Evolutionary conservation across 2,113 vertebrate genomes (phyloP).

Genomic region (Clarias magur): DNA sequence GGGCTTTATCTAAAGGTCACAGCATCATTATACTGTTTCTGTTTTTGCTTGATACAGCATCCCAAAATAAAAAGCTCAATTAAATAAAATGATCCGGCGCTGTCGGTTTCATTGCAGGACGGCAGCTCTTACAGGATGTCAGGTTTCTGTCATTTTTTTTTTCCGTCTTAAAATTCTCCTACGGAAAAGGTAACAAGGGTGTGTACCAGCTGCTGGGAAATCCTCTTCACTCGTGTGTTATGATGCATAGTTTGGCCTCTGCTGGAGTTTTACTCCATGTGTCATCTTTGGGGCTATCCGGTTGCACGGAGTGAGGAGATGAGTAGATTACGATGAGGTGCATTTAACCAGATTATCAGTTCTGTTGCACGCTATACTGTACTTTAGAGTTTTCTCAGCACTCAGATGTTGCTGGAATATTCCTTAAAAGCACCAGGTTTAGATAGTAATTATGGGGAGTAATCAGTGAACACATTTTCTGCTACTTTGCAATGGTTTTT

Average conservation of each 20-base stretch:
- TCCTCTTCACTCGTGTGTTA: neutral
- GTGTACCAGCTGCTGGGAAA: neutral
- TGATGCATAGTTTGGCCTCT: neutral
- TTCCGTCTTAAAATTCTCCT: neutral
- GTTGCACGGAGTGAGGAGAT: neutral
- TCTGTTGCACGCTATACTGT: neutral
- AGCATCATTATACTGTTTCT: slow-evolving; percentile 5
- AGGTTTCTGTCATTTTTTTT: neutral
- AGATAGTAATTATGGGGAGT: neutral
- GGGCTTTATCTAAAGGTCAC: slow-evolving; percentile 41
- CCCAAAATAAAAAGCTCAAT: slow-evolving; percentile 1
- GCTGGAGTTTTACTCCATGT: neutral
- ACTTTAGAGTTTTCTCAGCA: neutral
- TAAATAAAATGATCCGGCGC: neutral
- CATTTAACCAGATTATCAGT: neutral
- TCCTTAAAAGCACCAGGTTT: neutral
- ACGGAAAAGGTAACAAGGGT: neutral
- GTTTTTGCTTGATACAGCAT: neutral
- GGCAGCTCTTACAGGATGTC: neutral
- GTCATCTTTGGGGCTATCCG: neutral
- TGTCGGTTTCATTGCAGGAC: neutral
- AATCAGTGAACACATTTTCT: neutral
- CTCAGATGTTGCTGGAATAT: neutral
- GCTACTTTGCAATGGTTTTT: neutral
- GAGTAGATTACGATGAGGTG: neutral